These are phyloP conservation scores for Drosophila helvetica DNA, from an alignment of 2,888 invertebrate genomes.

Conservation along the genomic window DNA sequence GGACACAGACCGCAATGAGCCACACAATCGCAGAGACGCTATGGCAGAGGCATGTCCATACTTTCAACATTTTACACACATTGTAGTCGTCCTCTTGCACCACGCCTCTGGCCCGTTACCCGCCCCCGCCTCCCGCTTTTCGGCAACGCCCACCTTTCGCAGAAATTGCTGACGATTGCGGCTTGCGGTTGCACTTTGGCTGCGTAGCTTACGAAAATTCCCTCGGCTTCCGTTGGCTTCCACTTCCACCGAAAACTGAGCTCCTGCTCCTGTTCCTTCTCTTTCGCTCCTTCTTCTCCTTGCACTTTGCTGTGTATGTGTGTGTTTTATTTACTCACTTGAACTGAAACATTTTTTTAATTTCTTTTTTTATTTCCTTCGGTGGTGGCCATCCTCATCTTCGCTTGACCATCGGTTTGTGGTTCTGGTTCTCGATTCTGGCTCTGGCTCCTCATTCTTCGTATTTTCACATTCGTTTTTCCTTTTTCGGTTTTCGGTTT, in stretches of 20 bases:
- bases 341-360: constrained; percentile 74
- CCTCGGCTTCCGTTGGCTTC: constrained; percentile 66
- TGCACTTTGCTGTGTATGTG: constrained; percentile 9
- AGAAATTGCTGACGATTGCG: constrained; percentile 67
- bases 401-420: constrained; percentile 38
- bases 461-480: not conserved
- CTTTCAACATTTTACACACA: constrained; percentile 47
- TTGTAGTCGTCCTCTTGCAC: constrained; percentile 24
- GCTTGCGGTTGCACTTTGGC: constrained; percentile 57
- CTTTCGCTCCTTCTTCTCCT: constrained; percentile 11
- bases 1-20: constrained; percentile 51
- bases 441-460: constrained; percentile 1
- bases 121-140: not conserved
- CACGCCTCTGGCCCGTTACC: constrained; percentile 8
- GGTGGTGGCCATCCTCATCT: constrained; percentile 18
- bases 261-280: constrained; percentile 11
- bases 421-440: constrained; percentile 5
- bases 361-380: constrained; percentile 63
- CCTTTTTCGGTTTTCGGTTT: not conserved
- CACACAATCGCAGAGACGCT: constrained; percentile 23
- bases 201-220: constrained; percentile 73
- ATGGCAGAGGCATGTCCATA: not conserved
- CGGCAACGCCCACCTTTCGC: constrained; percentile 59
- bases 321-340: constrained; percentile 69
- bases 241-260: constrained; percentile 33